Base-by-base conservation (phyloP, 2,888 invertebrate genomes). In the Oligia fasciuncula region DNA sequence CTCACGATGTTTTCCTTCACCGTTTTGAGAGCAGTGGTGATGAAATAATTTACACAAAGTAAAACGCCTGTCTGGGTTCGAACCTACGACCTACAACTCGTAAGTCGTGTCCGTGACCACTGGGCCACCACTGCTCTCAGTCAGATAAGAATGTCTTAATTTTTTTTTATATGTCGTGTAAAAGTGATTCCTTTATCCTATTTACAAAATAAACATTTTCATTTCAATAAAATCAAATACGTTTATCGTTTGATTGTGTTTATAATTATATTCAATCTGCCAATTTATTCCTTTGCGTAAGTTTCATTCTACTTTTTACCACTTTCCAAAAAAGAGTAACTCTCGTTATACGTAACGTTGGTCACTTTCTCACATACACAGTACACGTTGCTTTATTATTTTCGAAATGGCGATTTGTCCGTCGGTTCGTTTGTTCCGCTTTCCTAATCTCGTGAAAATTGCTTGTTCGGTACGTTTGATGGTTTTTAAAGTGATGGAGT, bases 371-470 rank as follows among this genome's bases (percentile, higher is more conserved):
- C 84, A 87, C 77, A 79, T 80, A 35, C 4, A 35, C 29, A 29
- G 29, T 29, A 78, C 17, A 78, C 65, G 72, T 67, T 68, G 76
- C 73, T 78, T 77, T 86, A 85, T 90, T 85, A 87, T 91, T 87
- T 85, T 84, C 82, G 81, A 90, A 90, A 90, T 89, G 86, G 86
- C 79, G 84, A 89, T 90, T 88, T 85, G 88, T 88, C 87, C 73
- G 91, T 87, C 88, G 88, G 87, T 89, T 91, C 87, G 88, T 91
- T 91, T 91, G 94, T 94, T 94, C 93, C 95, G 94, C 94, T 95
- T 94, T 94, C 92, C 92, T 93, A 90, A 90, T 89, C 91, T 90
- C 80, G 89, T 91, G 88, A 89, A 90, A 90, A 90, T 91, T 80
- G 85, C 88, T 90, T 83, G 89, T 87, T 87, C 84, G 85, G 83